Evolutionary conservation across 2,888 invertebrate genomes (phyloP).

Genomic region (Eupithecia vulgata): DNA sequence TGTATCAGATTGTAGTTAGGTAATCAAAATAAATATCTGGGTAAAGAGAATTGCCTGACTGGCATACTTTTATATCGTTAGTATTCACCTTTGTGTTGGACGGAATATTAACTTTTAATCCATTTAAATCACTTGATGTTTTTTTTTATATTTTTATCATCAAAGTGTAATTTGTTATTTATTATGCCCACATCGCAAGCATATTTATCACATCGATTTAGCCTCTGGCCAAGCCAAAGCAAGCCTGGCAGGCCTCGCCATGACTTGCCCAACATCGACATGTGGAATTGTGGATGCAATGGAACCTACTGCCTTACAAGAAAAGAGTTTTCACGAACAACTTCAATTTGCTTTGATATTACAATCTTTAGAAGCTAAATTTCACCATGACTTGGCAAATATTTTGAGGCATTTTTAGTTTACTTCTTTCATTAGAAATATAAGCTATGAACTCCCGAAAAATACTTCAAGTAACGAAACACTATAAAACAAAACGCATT

Average conservation of each 20-base stretch:
- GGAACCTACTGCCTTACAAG: too few species aligned
- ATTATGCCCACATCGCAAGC: too few species aligned
- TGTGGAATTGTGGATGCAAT: not conserved
- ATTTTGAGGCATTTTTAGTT: not conserved
- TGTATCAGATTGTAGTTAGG: not conserved
- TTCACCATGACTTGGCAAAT: not conserved
- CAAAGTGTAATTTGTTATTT: too few species aligned
- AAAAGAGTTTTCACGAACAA: not conserved
- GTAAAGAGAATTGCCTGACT: not conserved
- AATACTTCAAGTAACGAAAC: not conserved
- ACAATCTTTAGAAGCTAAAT: too few species aligned
- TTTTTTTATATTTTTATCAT: not conserved
- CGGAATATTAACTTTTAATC: not conserved
- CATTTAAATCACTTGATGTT: not conserved
- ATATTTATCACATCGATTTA: not conserved
- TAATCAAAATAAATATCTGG: not conserved
- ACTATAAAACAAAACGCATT: slow-evolving; percentile 15
- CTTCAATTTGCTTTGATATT: not conserved
- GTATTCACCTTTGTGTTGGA: too few species aligned
- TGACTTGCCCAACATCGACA: not conserved
- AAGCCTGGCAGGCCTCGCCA: not conserved
- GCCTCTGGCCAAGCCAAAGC: not conserved
- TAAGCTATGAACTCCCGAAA: not conserved
- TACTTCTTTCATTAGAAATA: too few species aligned
- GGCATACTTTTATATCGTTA: not conserved